These are phyloP conservation scores for Mastacembelus armatus DNA, from an alignment of 2,797 vertebrate genomes.

Conservation along the genomic window DNA sequence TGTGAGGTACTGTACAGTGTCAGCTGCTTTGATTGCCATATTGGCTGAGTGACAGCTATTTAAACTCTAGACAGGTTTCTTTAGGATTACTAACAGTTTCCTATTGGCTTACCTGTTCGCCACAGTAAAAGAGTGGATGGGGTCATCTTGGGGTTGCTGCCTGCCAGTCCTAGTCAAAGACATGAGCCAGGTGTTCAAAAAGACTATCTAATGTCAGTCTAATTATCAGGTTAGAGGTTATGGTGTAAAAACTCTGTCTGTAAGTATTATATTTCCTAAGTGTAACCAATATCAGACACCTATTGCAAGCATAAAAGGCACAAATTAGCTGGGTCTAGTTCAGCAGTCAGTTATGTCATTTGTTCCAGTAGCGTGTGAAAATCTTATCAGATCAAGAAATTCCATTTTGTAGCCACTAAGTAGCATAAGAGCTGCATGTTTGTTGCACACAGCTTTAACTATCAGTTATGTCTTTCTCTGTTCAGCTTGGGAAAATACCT, in stretches of 20 bases:
- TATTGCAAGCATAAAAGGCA: constrained; percentile 12
- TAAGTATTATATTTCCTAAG: constrained; percentile 10
- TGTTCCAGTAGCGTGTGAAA: constrained; percentile 43
- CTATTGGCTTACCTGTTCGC: constrained; percentile 69
- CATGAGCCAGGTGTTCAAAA: constrained; percentile 35
- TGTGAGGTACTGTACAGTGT: constrained; percentile 21
- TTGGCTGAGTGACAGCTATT: constrained; percentile 49
- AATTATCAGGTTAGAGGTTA: constrained; percentile 8
- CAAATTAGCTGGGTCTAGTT: constrained; percentile 50
- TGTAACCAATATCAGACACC: constrained; percentile 18
- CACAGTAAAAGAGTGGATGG: constrained; percentile 42
- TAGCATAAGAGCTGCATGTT: constrained; percentile 28
- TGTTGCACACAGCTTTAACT: constrained; percentile 16
- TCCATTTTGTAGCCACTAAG: constrained; percentile 13
- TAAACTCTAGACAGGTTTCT: constrained; percentile 28
- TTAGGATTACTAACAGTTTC: constrained; percentile 47
- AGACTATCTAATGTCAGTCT: constrained; percentile 24
- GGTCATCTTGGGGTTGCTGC: constrained; percentile 35
- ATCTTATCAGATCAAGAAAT: constrained; percentile 28
- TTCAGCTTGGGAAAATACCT: neutral
- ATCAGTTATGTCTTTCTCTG: constrained; percentile 27
- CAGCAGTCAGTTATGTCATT: constrained; percentile 63
- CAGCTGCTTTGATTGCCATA: constrained; percentile 24
- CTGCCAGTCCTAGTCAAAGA: constrained; percentile 61
- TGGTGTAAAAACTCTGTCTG: neutral